Percentiles rank a stretch among this genome's conserved stretches.
Conservation (phyloP, 2,797 vertebrate genomes). For the Hemibagrus guttatus region DNA sequence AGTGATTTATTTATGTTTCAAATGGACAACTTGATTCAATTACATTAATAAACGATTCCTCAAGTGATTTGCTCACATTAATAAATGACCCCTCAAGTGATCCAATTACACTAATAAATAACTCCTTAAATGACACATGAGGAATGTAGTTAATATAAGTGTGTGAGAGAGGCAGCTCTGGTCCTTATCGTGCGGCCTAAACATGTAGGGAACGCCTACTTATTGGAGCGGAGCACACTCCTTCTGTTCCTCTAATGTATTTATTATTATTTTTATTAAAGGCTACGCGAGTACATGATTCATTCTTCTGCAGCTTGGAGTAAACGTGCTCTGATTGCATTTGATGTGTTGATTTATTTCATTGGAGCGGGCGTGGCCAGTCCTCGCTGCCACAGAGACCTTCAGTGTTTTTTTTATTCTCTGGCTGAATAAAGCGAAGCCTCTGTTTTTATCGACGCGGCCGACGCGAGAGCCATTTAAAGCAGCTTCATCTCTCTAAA, state of each 20-base stretch:
- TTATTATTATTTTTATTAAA: background rate
- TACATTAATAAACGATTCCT: background rate
- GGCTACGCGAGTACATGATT: background rate
- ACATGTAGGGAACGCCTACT: background rate
- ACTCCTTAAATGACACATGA: background rate
- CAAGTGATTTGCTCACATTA: background rate
- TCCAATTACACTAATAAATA: background rate
- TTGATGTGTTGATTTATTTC: background rate
- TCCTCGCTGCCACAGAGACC: too few relatives aligned
- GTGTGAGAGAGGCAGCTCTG: background rate
- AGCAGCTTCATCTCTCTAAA: constrained; percentile 31
- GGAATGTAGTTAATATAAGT: background rate
- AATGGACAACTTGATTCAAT: background rate
- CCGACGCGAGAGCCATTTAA: constrained; percentile 9
- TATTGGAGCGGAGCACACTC: background rate
- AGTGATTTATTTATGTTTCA: background rate
- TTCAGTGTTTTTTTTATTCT: background rate
- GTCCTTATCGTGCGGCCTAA: background rate
- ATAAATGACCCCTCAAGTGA: background rate
- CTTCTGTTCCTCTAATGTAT: background rate
- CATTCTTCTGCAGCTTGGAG: background rate
- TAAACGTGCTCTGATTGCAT: background rate
- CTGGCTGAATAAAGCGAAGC: background rate
- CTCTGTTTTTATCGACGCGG: background rate
- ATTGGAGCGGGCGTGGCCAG: background rate